Base-by-base conservation (phyloP, 2,888 invertebrate genomes). In the Meganola albula region DNA sequence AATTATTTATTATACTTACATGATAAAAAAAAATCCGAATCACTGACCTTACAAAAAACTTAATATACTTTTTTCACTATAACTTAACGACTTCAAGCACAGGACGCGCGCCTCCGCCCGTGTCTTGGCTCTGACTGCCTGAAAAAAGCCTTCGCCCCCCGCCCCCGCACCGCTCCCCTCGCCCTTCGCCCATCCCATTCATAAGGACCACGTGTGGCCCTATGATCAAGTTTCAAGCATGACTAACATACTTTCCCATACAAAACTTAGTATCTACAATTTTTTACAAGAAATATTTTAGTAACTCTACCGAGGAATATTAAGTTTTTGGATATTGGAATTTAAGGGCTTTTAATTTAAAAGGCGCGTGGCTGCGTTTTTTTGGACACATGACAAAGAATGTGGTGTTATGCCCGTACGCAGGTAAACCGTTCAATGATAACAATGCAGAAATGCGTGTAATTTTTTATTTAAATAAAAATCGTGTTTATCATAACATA, bases 71-170 rank as follows among this genome's bases (percentile, higher is more conserved):
- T n/a, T n/a, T n/a, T n/a, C n/a, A n/a, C n/a, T n/a, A n/a, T n/a
- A n/a, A n/a, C n/a, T n/a, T n/a, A n/a, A n/a, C n/a, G n/a, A n/a
- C n/a, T n/a, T 18, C 24, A 48, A 45, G 47, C 43, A 44, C 53
- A 46, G 47, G 52, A 68, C 82, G 70, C 67, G 67, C 74, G 65
- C 45, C 61, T 45, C 53, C 63, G 53, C 52, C 58, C 64, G 75
- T 73, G 76, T 58, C 53, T 65, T 59, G 58, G 56, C 47, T 53
- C 48, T 59, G 58, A 84, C 85, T 85, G 84, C 82, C 84, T 84
- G 84, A 83, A 85, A 84, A 84, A 85, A 83, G 83, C 79, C 83
- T 83, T 65, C 48, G 40, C 48, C 51, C 63, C 62, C 41, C 45
- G 62, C 51, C 53, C 58, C 48, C 59, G 30, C 47, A 37, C 48